Percentiles rank a stretch among this genome's conserved stretches.
Evolutionary conservation across 1,140 invertebrate species (phyloP).

Genomic region (Leguminivora glycinivorella): DNA sequence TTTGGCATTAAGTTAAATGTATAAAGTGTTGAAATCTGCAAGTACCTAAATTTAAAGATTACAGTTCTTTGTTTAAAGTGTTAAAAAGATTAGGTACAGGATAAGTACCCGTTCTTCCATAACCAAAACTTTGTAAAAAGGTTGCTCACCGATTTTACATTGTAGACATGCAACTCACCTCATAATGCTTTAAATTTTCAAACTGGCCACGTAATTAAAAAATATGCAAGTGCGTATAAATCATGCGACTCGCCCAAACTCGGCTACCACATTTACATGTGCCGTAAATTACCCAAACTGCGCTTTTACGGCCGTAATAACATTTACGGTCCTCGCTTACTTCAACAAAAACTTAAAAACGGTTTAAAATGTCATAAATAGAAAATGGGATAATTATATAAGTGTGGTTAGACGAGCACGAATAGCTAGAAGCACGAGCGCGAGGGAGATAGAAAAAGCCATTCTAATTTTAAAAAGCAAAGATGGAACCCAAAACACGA

Average conservation of each 20-base stretch:
- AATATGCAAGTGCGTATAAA: slow-evolving; percentile 47
- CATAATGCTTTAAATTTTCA: slow-evolving; percentile 9
- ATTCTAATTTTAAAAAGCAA: slow-evolving; percentile 78
- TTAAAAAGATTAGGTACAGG: slow-evolving; percentile 9
- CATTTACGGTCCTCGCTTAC: slow-evolving; percentile 63
- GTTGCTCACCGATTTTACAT: slow-evolving; percentile 20
- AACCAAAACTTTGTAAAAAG: slow-evolving; percentile 7
- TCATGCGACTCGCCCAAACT: slow-evolving; percentile 48
- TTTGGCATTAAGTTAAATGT: background rate
- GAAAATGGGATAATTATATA: slow-evolving; percentile 66
- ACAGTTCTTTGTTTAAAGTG: slow-evolving; percentile 20
- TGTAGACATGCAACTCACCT: slow-evolving; percentile 18
- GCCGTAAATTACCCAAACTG: slow-evolving; percentile 65
- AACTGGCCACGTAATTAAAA: slow-evolving; percentile 30
- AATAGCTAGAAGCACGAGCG: slow-evolving; percentile 38
- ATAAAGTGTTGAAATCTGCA: slow-evolving; percentile 10
- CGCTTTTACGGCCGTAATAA: slow-evolving; percentile 64
- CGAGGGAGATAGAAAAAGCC: slow-evolving; percentile 56
- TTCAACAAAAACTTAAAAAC: slow-evolving; percentile 70
- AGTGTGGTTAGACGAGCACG: slow-evolving; percentile 54
- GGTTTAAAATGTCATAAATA: slow-evolving; percentile 69
- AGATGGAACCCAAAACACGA: slow-evolving; percentile 77
- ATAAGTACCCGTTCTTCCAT: slow-evolving; percentile 4
- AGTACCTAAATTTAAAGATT: slow-evolving; percentile 7
- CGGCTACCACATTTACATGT: slow-evolving; percentile 55